Percentiles rank a stretch among this genome's conserved stretches.
Conservation (phyloP, 1,140 invertebrate species). For the Parasteatoda tepidariorum region DNA sequence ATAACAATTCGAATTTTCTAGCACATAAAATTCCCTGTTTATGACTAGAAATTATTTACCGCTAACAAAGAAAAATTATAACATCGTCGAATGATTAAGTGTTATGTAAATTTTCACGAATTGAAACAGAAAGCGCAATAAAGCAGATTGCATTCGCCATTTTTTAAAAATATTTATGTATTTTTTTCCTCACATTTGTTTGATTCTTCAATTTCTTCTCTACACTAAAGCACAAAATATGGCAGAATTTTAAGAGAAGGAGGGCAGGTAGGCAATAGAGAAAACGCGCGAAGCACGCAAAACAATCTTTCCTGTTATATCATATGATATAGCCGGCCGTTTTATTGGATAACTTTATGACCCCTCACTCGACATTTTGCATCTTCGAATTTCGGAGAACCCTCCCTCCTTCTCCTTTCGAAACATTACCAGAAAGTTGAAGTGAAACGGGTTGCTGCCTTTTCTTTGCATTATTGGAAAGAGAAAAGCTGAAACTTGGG, state of each 20-base stretch:
- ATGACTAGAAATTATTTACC: no score
- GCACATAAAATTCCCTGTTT: no score
- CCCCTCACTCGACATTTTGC: conserved; percentile 54
- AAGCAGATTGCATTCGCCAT: conserved; percentile 51
- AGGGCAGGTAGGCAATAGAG: neutral
- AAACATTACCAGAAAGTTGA: neutral
- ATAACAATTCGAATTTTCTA: no score
- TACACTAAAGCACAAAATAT: conserved; percentile 8
- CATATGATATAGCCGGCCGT: conserved; percentile 50
- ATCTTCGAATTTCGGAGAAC: conserved; percentile 45
- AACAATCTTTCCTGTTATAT: conserved; percentile 56
- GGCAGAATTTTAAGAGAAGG: neutral
- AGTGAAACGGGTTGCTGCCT: neutral
- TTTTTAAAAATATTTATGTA: conserved; percentile 38
- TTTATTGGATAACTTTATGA: conserved; percentile 60
- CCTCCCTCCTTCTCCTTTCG: neutral
- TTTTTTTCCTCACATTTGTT: conserved; percentile 20
- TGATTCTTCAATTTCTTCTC: neutral
- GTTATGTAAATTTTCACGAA: no score
- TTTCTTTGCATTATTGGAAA: conserved; percentile 6
- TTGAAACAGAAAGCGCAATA: conserved; percentile 25
- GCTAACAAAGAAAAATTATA: no score
- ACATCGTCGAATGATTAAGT: no score
- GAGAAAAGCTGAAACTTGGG: conserved; percentile 7
- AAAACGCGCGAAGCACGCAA: conserved; percentile 5